These are phyloP conservation scores for Cheirogaleus medius DNA, from an alignment of 2,113 vertebrate genomes.

Conservation along the genomic window DNA sequence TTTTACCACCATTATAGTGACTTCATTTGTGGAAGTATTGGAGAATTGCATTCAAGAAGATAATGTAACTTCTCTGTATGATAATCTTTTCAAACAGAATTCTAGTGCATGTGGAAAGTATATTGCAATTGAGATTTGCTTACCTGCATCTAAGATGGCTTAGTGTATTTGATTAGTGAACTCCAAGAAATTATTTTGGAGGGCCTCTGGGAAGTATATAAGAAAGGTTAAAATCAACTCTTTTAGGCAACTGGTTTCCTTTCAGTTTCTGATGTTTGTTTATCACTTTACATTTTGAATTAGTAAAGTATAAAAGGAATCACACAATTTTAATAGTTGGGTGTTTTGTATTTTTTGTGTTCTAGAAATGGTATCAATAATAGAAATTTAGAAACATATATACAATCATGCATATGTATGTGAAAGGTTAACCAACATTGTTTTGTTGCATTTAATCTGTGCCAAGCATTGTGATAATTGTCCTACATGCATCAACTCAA, in stretches of 20 bases:
- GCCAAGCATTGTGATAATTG: background rate
- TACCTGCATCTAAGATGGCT: background rate
- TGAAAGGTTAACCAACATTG: background rate
- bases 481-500: background rate
- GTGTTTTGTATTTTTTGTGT: background rate
- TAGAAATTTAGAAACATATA: background rate
- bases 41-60: background rate
- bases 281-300: constrained; percentile 17
- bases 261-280: background rate
- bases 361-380: background rate
- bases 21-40: constrained; percentile 7
- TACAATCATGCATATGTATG: background rate
- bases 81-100: constrained; percentile 21
- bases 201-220: background rate
- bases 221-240: background rate
- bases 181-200: constrained; percentile 22
- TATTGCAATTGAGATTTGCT: constrained; percentile 16
- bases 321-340: background rate
- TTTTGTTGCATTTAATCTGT: background rate
- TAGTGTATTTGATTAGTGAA: constrained; percentile 1
- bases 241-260: background rate
- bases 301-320: background rate
- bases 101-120: background rate
- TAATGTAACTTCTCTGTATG: background rate
- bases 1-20: background rate